Evolutionary conservation across 2,113 vertebrate genomes (phyloP), one percentile per base, ranked within the genome.

Genomic region (Scytalopus superciliaris): DNA sequence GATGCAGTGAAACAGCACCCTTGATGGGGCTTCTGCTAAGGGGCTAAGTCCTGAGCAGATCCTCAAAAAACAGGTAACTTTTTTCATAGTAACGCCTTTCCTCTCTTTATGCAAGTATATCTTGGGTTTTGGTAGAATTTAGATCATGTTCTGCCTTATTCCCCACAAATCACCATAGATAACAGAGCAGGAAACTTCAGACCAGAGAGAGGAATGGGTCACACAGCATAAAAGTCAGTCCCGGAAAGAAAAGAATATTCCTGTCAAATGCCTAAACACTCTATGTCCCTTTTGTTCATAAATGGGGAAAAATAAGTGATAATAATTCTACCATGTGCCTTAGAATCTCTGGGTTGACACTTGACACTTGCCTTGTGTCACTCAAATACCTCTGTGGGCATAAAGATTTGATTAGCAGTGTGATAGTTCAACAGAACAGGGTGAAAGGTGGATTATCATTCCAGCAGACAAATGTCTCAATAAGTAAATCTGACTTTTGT

Each of bases 391-490:
- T 84, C n/a, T 4, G 7, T n/a, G 90, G 60, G 35, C 57, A 78
- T 67, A 87, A 91, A 84, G 84, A 52, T 63, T 60, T 83, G 33
- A 85, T 95, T 37, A 42, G 39, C 53, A 75, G 73, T 2, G 1
- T 44, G 10, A 31, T 39, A 73, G 82, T 37, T 91, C 44, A 92
- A 60, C 62, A 60, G 62, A 93, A 66, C 22, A 55, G 42, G 69
- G 59, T 47, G 50, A 62, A 93, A 90, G 68, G 63, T 87, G 83
- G 47, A 31, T 79, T 68, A 57, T 76, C 49, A 50, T 87, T 90
- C 52, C 44, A 80, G 69, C 60, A 96, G 83, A 77, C 16, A 93
- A 94, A 96, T 84, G 69, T 69, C 66, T 96, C 89, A 56, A 19
- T 92, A 92, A 95, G 87, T 90, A 63, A 93, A 62, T 31, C 33